phyloP scores from a whole-genome alignment of 2,888 invertebrate species.

The Melolontha melolontha region DNA sequence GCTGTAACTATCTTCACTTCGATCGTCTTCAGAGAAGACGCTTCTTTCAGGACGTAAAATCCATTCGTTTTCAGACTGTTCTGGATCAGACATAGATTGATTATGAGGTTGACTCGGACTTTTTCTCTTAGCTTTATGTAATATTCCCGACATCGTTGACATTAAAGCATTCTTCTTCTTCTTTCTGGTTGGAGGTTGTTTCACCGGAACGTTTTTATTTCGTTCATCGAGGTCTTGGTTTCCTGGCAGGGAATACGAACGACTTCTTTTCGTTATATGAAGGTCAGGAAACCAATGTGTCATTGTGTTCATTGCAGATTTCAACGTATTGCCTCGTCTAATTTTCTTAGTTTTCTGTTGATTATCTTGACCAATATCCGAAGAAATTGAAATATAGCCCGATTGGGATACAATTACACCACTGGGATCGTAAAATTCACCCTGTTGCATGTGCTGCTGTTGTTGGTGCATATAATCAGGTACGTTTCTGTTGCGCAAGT shows the following conservation, averaged over 20 bases:
- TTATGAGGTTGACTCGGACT: conserved; percentile 69
- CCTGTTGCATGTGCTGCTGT: conserved; percentile 44
- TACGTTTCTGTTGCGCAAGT: conserved; percentile 68
- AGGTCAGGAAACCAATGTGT: conserved; percentile 85
- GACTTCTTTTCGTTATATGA: conserved; percentile 80
- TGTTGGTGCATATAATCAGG: conserved; percentile 64
- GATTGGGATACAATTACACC: conserved; percentile 81
- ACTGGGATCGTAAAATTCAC: conserved; percentile 67
- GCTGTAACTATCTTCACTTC: conserved; percentile 65
- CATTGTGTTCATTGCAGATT: conserved; percentile 84
- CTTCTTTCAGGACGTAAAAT: conserved; percentile 74
- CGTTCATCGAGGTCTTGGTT: conserved; percentile 67
- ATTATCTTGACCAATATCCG: conserved; percentile 72
- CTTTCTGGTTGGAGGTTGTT: conserved; percentile 64
- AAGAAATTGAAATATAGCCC: conserved; percentile 81
- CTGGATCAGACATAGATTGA: conserved; percentile 81
- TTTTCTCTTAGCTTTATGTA: conserved; percentile 86
- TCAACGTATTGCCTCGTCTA: conserved; percentile 77
- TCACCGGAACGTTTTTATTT: conserved; percentile 59
- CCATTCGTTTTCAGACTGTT: conserved; percentile 82
- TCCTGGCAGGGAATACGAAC: conserved; percentile 85
- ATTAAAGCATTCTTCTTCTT: conserved; percentile 86
- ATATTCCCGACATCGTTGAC: conserved; percentile 85
- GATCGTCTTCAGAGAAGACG: conserved; percentile 81
- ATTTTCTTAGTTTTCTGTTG: conserved; percentile 74